A percentile compares a stretch with the other conserved stretches of the same genome.
These are phyloP conservation scores for Parambassis ranga DNA, from an alignment of 2,797 vertebrate species.

Conservation along the genomic window DNA sequence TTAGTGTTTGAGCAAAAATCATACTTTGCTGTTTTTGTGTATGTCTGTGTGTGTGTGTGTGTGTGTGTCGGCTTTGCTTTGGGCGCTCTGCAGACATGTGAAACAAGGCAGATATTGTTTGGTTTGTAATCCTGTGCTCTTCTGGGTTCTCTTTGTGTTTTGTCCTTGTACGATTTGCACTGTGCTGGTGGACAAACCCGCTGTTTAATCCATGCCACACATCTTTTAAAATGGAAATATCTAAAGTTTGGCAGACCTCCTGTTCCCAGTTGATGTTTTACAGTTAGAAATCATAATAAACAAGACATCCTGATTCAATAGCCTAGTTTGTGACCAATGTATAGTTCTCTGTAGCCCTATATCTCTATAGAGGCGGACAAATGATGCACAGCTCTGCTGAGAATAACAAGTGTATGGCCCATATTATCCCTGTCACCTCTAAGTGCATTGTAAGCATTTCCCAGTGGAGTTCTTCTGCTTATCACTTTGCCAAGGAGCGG, in stretches of 20 bases:
- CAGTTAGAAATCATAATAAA: conserved; percentile 13
- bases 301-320: background rate
- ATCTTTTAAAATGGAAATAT: background rate
- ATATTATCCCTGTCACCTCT: conserved; percentile 54
- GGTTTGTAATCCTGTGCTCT: too few relatives aligned
- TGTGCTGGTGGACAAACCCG: too few relatives aligned
- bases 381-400: conserved; percentile 43
- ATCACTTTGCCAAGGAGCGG: conserved; percentile 38
- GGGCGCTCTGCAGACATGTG: too few relatives aligned
- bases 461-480: conserved; percentile 47
- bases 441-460: conserved; percentile 59
- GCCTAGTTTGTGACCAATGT: conserved; percentile 20
- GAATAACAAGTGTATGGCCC: conserved; percentile 53
- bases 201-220: background rate
- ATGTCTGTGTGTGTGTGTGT: too few relatives aligned
- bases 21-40: too few relatives aligned
- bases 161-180: too few relatives aligned
- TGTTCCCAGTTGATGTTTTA: background rate
- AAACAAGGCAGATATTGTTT: too few relatives aligned
- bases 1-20: too few relatives aligned
- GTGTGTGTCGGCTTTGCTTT: too few relatives aligned
- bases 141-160: too few relatives aligned
- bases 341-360: too few relatives aligned
- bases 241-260: background rate
- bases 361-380: conserved; percentile 42